phyloP scores from a whole-genome alignment of 1,140 invertebrate species.

The Drosophila orena region DNA sequence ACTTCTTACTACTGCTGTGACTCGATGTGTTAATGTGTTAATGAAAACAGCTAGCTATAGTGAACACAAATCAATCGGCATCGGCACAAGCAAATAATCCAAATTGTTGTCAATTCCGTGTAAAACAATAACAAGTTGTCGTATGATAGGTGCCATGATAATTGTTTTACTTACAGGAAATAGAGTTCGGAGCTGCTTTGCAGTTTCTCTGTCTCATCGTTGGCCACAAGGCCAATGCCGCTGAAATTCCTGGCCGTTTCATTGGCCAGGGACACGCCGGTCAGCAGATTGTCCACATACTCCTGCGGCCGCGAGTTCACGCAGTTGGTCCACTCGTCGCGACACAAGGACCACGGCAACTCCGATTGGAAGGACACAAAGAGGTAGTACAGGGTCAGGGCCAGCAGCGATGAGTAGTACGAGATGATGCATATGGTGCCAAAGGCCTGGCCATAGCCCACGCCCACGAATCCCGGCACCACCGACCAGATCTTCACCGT shows the following conservation, averaged over 20 bases:
- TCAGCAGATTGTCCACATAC: slow-evolving; percentile 16
- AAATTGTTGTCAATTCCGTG: background rate
- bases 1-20: slow-evolving; percentile 1
- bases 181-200: slow-evolving; percentile 86
- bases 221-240: background rate
- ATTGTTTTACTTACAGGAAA: slow-evolving; percentile 56
- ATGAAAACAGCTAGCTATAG: background rate
- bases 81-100: background rate
- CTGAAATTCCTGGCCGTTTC: background rate
- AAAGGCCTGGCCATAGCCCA: slow-evolving; percentile 90
- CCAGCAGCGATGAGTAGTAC: slow-evolving; percentile 90
- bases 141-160: too few relatives aligned
- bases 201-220: slow-evolving; percentile 14
- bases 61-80: background rate
- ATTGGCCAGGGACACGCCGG: slow-evolving; percentile 15
- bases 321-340: slow-evolving; percentile 87
- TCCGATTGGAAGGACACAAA: slow-evolving; percentile 87
- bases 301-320: slow-evolving; percentile 58
- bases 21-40: background rate
- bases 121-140: background rate
- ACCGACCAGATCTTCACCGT: slow-evolving; percentile 87
- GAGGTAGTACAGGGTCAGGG: slow-evolving; percentile 89
- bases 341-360: slow-evolving; percentile 89
- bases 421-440: slow-evolving; percentile 89
- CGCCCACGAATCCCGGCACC: slow-evolving; percentile 87